Base-by-base conservation (phyloP, 2,797 vertebrate species). In the Chiloscyllium punctatum region DNA sequence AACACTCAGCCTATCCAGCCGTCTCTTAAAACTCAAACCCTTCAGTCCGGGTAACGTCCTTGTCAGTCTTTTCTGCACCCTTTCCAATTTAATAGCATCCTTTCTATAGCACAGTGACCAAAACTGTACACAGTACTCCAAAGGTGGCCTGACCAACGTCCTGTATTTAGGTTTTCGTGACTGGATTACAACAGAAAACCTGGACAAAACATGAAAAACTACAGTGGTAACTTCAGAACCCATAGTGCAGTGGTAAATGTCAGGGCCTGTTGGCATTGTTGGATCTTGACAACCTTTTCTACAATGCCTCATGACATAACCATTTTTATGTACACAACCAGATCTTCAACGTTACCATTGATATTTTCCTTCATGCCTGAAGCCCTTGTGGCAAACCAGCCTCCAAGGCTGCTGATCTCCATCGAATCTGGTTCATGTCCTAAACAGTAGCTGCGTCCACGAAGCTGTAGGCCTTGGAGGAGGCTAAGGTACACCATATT, bases 341-440 rank as follows among this genome's bases (percentile, higher is more conserved):
- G 97, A 97, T 99, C 99, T 97, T 99, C 99, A 91, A 99, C 99
- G 98, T 99, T 99, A 97, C 99, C 99, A 88, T 99, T 99, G 97
- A 99, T 98, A 97, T 99, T 99, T 97, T 99, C 99, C 98, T 99
- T 99, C 99, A 99, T 99, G 97, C 99, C 99, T 4, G 99, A 99
- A 51, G 99, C 99, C 96, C 99, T 98, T 95, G 99, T 99, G 96
- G 99, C 98, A 96, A 99, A 98, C 99, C 99, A 99, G 96, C 99
- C 99, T 96, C 99, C 99, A 88, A 99, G 97, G 51, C 99, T 99
- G 96, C 99, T 99, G 97, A 99, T 99, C 97, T 99, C 99, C 98
- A 99, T 98, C 95, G 99, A 99, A 97, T 99, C 99, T 13, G 99
- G 99, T 97, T 99, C 99, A 71, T 99, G 99, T 96, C 99, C 99